Conservation (phyloP, 2,797 vertebrate species). For the Lithobates sylvaticus region DNA sequence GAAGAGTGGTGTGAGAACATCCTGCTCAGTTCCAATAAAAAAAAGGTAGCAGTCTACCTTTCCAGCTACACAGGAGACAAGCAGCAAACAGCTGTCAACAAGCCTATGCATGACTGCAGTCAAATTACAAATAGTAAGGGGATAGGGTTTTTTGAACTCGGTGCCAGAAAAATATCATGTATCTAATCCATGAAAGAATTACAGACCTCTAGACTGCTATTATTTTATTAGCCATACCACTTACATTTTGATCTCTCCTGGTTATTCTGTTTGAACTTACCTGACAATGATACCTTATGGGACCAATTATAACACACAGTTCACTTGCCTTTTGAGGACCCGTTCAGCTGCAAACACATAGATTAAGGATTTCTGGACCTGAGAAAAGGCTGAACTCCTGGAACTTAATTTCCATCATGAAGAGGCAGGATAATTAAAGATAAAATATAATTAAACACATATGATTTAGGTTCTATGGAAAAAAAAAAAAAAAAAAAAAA, state of each 20-base stretch:
- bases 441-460: background rate
- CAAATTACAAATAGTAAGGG: constrained; percentile 71
- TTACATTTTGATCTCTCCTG: constrained; percentile 65
- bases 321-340: background rate
- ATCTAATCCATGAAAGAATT: constrained; percentile 73
- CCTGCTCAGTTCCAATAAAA: constrained; percentile 61
- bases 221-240: constrained; percentile 71
- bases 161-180: constrained; percentile 71
- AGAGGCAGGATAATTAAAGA: background rate
- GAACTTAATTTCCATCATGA: too few species aligned
- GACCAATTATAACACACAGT: constrained; percentile 54
- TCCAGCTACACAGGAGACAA: constrained; percentile 65
- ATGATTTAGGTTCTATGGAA: too few species aligned
- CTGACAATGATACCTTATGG: constrained; percentile 61
- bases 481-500: too few species aligned
- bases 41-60: constrained; percentile 63
- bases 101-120: constrained; percentile 70
- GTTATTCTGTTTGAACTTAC: constrained; percentile 65
- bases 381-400: background rate
- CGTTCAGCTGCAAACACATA: background rate
- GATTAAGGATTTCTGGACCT: background rate
- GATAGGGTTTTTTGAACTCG: constrained; percentile 70
- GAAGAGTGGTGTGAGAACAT: constrained; percentile 60
- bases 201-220: constrained; percentile 68
- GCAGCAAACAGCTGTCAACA: constrained; percentile 73